Evolutionary conservation across 2,797 vertebrate genomes (phyloP).

Genomic region (Anguilla obscura): DNA sequence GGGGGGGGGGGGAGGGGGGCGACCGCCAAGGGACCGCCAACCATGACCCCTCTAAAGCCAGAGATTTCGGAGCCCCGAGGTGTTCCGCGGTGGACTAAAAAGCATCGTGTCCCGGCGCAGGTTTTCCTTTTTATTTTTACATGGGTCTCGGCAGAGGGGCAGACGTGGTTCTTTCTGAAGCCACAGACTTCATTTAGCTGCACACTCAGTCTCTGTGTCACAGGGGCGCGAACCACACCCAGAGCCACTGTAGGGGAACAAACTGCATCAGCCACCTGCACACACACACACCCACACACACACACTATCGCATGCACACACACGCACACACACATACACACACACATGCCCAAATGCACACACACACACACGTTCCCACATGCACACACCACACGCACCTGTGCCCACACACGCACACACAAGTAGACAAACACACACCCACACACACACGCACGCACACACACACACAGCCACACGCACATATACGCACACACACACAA

Average conservation of each 20-base stretch:
- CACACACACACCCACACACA: slow-evolving; percentile 22
- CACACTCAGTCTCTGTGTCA: slow-evolving; percentile 48
- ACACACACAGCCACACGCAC: too few species aligned
- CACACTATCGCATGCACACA: background rate
- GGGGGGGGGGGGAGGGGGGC: slow-evolving; percentile 33
- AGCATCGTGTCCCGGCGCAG: slow-evolving; percentile 44
- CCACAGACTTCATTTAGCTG: slow-evolving; percentile 53
- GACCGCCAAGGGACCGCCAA: slow-evolving; percentile 54
- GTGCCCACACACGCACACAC: background rate
- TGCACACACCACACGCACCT: background rate
- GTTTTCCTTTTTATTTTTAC: slow-evolving; percentile 15
- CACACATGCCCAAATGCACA: background rate
- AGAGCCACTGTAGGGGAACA: slow-evolving; percentile 46
- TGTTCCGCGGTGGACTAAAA: slow-evolving; percentile 11
- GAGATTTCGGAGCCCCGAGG: slow-evolving; percentile 11
- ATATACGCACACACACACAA: background rate
- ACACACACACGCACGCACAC: background rate
- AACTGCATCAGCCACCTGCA: slow-evolving; percentile 44
- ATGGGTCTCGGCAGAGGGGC: slow-evolving; percentile 47
- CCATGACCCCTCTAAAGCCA: slow-evolving; percentile 46
- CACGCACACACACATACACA: background rate
- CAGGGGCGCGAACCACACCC: slow-evolving; percentile 42
- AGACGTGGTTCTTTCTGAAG: slow-evolving; percentile 45
- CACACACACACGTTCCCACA: background rate
- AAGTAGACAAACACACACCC: background rate